Evolutionary conservation across 2,888 invertebrate species (phyloP), one percentile per base, ranked within the genome.

Genomic region (Frankliniella intonsa): DNA sequence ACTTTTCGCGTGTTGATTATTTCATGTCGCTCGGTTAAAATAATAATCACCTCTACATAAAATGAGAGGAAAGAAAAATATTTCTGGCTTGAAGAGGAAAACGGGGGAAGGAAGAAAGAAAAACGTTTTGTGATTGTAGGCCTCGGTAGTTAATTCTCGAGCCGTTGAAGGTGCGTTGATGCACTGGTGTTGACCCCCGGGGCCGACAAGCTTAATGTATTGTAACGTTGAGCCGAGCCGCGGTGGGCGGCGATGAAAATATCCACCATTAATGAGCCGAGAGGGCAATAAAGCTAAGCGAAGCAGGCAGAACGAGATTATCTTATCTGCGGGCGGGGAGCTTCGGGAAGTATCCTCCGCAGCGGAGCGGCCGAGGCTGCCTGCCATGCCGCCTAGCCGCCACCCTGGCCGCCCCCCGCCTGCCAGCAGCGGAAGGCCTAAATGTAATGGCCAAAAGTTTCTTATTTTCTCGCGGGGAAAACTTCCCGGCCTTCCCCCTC

Each of bases 401-500:
- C 19, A 10, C 62, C 62, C 14, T 14, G 14, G 62, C 62, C 17
- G 3, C 38, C 5, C 3, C 38, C 38, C 5, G 38, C 38, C 38
- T 38, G 38, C 38, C 38, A 3, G 38, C 38, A 38, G 38, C 55
- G 17, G 55, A 55, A 76, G 25, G 22, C 69, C 25, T 22, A 25
- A 76, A 76, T 76, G 69, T 76, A 76, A 76, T 76, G 69, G 69
- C 69, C 69, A n/a, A 76, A 38, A 76, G 25, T 76, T 76, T 76
- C 69, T 25, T 76, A 38, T 38, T 38, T 38, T 38, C 38, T 76
- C 69, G 22, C 10, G 25, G 25, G 25, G 69, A 76, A 76, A 62
- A 62, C 62, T 62, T 62, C 12, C 17, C 14, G 11, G 62, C 25
- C 69, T 25, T 25, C 22, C 22, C 69, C 69, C 69, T 76, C 69